Evolutionary conservation across 2,113 vertebrate genomes (phyloP).

Genomic region (Ciconia stormi): DNA sequence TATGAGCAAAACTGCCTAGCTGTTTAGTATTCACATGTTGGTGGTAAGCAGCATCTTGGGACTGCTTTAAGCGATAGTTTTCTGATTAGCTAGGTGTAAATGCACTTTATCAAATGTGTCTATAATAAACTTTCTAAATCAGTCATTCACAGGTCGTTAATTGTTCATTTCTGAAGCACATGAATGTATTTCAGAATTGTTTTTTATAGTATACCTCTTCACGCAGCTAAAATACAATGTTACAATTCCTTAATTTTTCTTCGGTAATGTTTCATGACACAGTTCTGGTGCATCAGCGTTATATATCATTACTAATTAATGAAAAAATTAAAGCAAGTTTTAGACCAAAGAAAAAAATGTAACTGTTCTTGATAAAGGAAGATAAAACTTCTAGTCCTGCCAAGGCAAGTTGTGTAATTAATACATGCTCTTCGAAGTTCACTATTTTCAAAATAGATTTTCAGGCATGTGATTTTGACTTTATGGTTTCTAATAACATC

Average conservation of each 20-base stretch:
- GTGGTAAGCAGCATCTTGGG: neutral
- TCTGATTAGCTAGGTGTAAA: neutral
- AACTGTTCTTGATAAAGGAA: neutral
- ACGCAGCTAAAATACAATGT: neutral
- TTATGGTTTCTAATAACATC: neutral
- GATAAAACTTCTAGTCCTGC: neutral
- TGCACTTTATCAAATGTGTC: neutral
- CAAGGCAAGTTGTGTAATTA: neutral
- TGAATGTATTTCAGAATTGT: neutral
- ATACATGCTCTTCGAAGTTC: neutral
- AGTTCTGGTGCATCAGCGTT: neutral
- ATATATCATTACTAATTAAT: neutral
- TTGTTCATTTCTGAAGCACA: neutral
- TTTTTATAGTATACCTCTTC: neutral
- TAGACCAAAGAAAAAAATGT: neutral
- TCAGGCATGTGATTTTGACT: neutral
- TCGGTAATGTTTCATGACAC: fast-evolving
- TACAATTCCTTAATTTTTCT: neutral
- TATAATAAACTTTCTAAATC: neutral
- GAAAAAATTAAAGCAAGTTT: neutral
- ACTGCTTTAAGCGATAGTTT: neutral
- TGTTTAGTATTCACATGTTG: neutral
- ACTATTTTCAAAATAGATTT: neutral
- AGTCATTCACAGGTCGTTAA: neutral
- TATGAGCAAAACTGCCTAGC: neutral